Evolutionary conservation across 2,888 invertebrate species (phyloP), one percentile per base, ranked within the genome.

Genomic region (Volucella bombylans): DNA sequence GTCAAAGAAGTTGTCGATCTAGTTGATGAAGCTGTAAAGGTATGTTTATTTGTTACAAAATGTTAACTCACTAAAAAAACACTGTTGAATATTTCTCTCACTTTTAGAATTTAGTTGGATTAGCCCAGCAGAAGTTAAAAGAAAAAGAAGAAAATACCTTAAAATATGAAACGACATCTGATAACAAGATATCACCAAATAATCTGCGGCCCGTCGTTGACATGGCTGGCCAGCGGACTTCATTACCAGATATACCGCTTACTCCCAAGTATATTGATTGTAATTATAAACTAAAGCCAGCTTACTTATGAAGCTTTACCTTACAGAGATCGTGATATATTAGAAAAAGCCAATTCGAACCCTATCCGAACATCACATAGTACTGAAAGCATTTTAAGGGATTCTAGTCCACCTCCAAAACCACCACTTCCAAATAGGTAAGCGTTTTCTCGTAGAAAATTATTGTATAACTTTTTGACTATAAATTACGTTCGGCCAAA

Each of bases 351-450:
- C 87, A 91, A 91, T 88, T 92, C 91, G 87, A 93, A 92, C 89
- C 94, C 94, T 79, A 95, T 96, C 86, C 94, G 95, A 87, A 95
- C 94, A 68, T 96, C 96, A 67, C 96, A 96, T 90, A 96, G 96
- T 88, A 95, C 96, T 6, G 96, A 97, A 92, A 96, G 96, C 49
- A 95, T 96, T 88, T 92, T 96, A 89, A 92, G 94, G 89, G 94
- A 94, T 90, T 92, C 95, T 86, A 94, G 94, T 91, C 96, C 96
- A 80, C 97, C 97, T 78, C 97, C 97, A 11, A 97, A 98, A 92
- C 97, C 98, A 62, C 97, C 97, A 68, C 93, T 97, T 88, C 97
- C 97, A 74, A 95, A 94, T 88, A 94, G 95, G 95, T 95, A 91
- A 90, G 88, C 83, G 38, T 23, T 31, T 59, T 18, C 6, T 31